These are phyloP conservation scores for Aeoliscus strigatus DNA, from an alignment of 2,797 vertebrate genomes.

Conservation along the genomic window DNA sequence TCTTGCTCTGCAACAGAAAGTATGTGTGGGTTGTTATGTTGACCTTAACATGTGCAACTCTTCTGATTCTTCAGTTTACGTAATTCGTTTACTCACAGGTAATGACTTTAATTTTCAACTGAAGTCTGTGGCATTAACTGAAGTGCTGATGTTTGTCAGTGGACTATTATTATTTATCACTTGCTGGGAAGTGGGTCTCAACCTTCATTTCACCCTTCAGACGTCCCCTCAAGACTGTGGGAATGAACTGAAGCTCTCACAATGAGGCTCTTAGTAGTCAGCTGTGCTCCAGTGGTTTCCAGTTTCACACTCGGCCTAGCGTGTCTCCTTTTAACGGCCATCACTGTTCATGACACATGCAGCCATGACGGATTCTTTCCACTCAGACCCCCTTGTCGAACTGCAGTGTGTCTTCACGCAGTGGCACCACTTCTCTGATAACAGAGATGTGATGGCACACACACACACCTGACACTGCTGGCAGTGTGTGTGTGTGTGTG, in stretches of 20 bases:
- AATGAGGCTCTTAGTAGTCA: slow-evolving; percentile 71
- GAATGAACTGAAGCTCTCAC: slow-evolving; percentile 60
- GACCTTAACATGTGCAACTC: slow-evolving; percentile 25
- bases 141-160: too few relatives aligned
- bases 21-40: slow-evolving; percentile 18
- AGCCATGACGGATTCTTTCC: slow-evolving; percentile 28
- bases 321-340: slow-evolving; percentile 65
- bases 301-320: slow-evolving; percentile 76
- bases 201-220: slow-evolving; percentile 48
- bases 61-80: slow-evolving; percentile 44
- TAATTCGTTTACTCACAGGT: too few relatives aligned
- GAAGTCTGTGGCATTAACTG: background rate
- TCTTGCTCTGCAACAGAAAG: slow-evolving; percentile 21
- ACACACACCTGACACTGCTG: too few relatives aligned
- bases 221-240: slow-evolving; percentile 44
- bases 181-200: slow-evolving; percentile 26
- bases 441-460: too few relatives aligned
- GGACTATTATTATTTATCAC: slow-evolving; percentile 35
- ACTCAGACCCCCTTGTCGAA: slow-evolving; percentile 23
- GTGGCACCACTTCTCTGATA: slow-evolving; percentile 29
- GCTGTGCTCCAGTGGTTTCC: slow-evolving; percentile 71
- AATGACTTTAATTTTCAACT: slow-evolving; percentile 9
- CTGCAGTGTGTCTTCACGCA: slow-evolving; percentile 15
- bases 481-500: slow-evolving; percentile 45
- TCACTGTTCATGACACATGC: slow-evolving; percentile 49